phyloP scores from a whole-genome alignment of 1,140 invertebrate genomes.

The Brachionus angularis region DNA sequence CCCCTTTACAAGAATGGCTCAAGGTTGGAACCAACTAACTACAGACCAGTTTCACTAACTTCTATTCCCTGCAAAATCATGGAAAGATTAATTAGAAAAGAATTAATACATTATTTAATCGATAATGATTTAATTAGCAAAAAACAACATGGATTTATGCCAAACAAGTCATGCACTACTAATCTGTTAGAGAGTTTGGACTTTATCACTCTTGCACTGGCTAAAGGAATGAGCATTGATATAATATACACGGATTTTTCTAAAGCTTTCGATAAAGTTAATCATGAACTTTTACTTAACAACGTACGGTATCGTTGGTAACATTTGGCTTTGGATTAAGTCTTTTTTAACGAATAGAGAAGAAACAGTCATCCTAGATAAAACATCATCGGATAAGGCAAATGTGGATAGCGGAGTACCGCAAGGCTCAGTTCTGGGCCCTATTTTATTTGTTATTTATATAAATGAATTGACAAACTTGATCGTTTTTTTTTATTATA shows the following conservation, averaged over 20 bases:
- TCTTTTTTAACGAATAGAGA: too few species aligned
- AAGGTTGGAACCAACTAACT: slow-evolving; percentile 1
- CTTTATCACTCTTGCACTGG: background rate
- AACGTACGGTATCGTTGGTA: too few species aligned
- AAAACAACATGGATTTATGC: background rate
- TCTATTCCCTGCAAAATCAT: background rate
- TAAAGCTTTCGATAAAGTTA: slow-evolving; percentile 46
- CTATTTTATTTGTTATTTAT: background rate
- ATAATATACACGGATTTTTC: slow-evolving; percentile 44
- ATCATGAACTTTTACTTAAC: too few species aligned
- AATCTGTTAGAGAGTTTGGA: background rate
- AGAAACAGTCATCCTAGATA: too few species aligned
- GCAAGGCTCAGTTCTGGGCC: background rate
- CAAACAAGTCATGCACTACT: background rate
- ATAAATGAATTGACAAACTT: too few species aligned
- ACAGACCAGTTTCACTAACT: slow-evolving; percentile 25
- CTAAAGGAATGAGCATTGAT: slow-evolving; percentile 23
- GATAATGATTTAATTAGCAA: background rate
- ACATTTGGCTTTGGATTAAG: too few species aligned
- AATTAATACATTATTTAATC: background rate
- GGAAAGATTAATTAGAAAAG: background rate
- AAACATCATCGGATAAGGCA: too few species aligned
- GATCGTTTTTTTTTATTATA: too few species aligned
- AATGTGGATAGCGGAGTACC: background rate
- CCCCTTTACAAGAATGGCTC: slow-evolving; percentile 40